Evolutionary conservation across 2,888 invertebrate genomes (phyloP).

Genomic region (Bugula neritina): DNA sequence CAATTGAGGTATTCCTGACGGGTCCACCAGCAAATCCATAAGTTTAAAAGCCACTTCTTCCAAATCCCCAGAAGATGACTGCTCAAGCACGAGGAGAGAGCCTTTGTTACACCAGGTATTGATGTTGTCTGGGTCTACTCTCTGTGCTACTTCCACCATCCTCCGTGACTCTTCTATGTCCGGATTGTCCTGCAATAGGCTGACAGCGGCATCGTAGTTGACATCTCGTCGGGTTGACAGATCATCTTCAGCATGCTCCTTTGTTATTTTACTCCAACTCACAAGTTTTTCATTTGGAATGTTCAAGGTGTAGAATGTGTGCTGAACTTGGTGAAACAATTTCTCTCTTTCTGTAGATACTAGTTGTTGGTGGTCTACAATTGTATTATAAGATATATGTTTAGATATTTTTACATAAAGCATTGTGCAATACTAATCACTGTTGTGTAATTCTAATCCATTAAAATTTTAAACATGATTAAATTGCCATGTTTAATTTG

Average conservation of each 20-base stretch:
- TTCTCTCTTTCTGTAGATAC: background rate
- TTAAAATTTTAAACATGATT: too few species aligned
- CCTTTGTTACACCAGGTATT: slow-evolving; percentile 20
- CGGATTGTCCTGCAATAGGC: background rate
- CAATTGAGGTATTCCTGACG: background rate
- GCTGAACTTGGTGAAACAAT: background rate
- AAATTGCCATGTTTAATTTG: too few species aligned
- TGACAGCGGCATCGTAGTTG: slow-evolving; percentile 6
- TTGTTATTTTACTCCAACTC: background rate
- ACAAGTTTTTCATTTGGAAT: background rate
- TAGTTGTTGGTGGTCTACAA: slow-evolving; percentile 2
- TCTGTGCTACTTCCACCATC: background rate
- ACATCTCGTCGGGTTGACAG: background rate
- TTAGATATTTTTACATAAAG: too few species aligned
- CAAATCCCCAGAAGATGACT: background rate
- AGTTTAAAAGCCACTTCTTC: background rate
- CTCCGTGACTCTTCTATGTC: background rate
- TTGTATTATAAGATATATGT: too few species aligned
- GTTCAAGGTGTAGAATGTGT: background rate
- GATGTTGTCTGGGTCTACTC: background rate
- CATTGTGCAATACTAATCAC: too few species aligned
- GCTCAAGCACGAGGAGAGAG: background rate
- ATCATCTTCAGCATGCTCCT: background rate
- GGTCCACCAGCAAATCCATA: background rate
- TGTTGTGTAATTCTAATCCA: too few species aligned